A percentile compares a stretch with the other conserved stretches of the same genome.
These are phyloP conservation scores for Cephalopachus bancanus DNA, from an alignment of 2,797 vertebrate species.

Conservation along the genomic window DNA sequence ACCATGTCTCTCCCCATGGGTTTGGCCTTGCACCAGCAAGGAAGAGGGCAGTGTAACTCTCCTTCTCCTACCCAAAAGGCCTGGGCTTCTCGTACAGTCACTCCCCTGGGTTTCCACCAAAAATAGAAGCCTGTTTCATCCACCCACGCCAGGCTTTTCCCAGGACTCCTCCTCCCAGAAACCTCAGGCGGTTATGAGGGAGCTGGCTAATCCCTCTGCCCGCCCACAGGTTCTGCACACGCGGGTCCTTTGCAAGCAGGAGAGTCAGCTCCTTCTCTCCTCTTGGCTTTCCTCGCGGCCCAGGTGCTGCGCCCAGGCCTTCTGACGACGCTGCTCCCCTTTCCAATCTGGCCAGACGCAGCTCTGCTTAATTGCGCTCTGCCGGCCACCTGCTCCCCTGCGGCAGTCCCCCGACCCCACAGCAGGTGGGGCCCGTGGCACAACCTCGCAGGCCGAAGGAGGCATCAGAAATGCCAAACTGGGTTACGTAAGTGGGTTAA, in stretches of 20 bases:
- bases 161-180: not conserved
- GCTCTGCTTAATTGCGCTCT: not conserved
- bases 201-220: not conserved
- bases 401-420: not conserved
- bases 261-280: not conserved
- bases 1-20: not conserved
- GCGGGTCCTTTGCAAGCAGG: fast-evolving
- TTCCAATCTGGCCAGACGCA: not conserved
- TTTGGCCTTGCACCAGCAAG: not conserved
- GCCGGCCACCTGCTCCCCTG: not conserved
- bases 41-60: not conserved
- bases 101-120: not conserved
- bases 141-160: not conserved
- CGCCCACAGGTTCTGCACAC: not conserved
- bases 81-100: not conserved
- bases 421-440: not conserved
- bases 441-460: not conserved
- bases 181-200: not conserved
- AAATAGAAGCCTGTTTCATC: conserved; percentile 41
- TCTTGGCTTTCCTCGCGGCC: not conserved
- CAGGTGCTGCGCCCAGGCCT: not conserved
- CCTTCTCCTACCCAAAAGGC: not conserved
- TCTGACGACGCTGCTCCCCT: not conserved
- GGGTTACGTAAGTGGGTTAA: conserved; percentile 9
- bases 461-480: not conserved